Evolutionary conservation across 2,888 invertebrate genomes (phyloP), one percentile per base, ranked within the genome.

Genomic region (Xanthia icteritia): DNA sequence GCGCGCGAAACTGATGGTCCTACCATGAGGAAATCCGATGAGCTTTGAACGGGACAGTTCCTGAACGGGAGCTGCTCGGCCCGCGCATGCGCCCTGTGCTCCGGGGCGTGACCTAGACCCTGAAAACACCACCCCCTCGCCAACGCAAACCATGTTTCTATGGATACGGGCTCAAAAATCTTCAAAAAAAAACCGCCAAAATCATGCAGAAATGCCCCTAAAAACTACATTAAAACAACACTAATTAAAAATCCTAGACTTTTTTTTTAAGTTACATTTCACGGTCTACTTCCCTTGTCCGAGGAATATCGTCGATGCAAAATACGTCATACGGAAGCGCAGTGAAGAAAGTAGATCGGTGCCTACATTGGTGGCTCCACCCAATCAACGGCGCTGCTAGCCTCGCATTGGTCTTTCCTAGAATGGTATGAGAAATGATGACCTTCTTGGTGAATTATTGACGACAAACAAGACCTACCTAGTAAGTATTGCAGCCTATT

Each of bases 41-140:
- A 89, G 92, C 82, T 93, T 91, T 93, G 92, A 93, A 90, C 92
- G 89, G 88, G 80, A 86, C 83, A 83, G 89, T 93, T 92, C 93
- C 92, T 91, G 87, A 90, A 90, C 85, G 90, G 81, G 86, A 88
- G 92, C 92, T 83, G 85, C 82, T 85, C 61, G 81, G 88, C 88
- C 91, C 94, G 94, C 96, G 95, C 96, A 89, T 92, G 97, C 97
- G 96, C 92, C 45, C 51, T 77, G 48, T 76, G 73, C 86, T 69
- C 92, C 90, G 92, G 96, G 97, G 97, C 97, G 97, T 97, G 95
- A 97, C 97, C 97, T 97, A 97, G 97, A 97, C 97, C 97, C 95
- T 97, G 97, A 96, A 95, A 94, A 92, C 88, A 86, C 89, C 95
- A 94, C 95, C 96, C 94, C 93, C 92, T 93, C 92, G 92, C 96